Evolutionary conservation across 2,113 vertebrate genomes (phyloP), one percentile per base, ranked within the genome.

Genomic region (Megaleporinus macrocephalus): DNA sequence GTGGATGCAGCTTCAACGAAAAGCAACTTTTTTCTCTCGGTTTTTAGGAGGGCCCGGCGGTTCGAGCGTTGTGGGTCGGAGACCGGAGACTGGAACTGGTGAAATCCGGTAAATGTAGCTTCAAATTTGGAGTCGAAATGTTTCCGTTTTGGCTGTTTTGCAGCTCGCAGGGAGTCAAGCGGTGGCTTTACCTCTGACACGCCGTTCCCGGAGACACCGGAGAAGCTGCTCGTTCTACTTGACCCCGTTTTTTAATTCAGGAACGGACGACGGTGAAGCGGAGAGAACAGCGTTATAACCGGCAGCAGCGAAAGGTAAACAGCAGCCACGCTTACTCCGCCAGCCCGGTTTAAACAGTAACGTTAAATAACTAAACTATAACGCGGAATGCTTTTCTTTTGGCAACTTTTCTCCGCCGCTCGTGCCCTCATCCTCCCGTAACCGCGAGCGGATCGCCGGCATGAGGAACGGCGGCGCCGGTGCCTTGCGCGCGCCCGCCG

Each of bases 191-290:
- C 49, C 49, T 81, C 26, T 13, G 12, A 62, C 14, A 20, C 26
- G 81, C 41, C 41, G 12, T 33, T 33, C 24, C 83, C 41, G 84
- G 76, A 87, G 90, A 92, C 88, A 93, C 82, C 83, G 85, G 91
- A 93, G 91, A 91, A 78, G 88, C 82, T 74, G 76, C 80, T 71
- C 79, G 49, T 59, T 85, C 88, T 86, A 92, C 90, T 90, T 92
- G 93, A 93, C 89, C 89, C 85, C 76, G 83, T 76, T 79, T 61
- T 26, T 53, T 49, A 84, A 87, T 85, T 65, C 22, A 55, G 36
- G 69, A 75, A 26, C 68, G 16, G 49, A 51, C 49, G 49, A 51
- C 49, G 15, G 49, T 15, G 13, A 18, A 16, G 15, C 49, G 49
- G 49, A 49, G 47, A 49, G 47, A 11, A 16, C 49, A 51, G 49